Conservation (phyloP, 2,113 vertebrate genomes). For the Chloebia gouldiae region DNA sequence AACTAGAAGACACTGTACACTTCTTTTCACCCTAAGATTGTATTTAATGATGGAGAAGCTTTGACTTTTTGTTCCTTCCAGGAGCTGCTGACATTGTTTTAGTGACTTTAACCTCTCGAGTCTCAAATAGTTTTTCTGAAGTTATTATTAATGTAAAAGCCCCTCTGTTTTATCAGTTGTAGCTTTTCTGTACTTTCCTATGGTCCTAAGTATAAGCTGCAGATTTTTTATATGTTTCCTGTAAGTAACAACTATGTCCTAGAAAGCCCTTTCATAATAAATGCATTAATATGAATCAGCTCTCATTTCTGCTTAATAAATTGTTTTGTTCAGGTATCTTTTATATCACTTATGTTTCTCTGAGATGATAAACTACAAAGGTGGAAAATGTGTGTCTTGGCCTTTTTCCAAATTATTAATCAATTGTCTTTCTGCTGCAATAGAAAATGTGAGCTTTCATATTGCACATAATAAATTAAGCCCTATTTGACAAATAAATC, state of each 20-base stretch:
- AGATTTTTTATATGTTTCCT: neutral
- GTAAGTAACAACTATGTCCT: neutral
- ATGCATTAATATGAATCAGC: neutral
- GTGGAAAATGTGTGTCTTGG: neutral
- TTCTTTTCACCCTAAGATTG: neutral
- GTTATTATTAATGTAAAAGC: neutral
- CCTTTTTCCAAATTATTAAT: conserved; percentile 27
- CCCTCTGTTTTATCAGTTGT: neutral
- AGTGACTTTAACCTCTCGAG: neutral
- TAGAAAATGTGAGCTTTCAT: neutral
- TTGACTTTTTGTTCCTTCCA: neutral
- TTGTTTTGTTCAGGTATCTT: neutral
- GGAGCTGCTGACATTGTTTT: neutral
- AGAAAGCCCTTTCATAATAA: neutral
- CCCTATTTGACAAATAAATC: neutral
- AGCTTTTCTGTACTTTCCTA: neutral
- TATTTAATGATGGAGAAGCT: neutral
- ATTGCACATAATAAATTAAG: neutral
- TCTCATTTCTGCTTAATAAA: neutral
- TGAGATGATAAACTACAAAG: neutral
- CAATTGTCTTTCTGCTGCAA: neutral
- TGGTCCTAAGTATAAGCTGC: neutral
- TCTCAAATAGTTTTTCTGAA: neutral
- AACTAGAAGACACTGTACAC: neutral
- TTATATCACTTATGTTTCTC: neutral